These are phyloP conservation scores for Platyura marginata DNA, from an alignment of 1,140 invertebrate species.

Conservation along the genomic window DNA sequence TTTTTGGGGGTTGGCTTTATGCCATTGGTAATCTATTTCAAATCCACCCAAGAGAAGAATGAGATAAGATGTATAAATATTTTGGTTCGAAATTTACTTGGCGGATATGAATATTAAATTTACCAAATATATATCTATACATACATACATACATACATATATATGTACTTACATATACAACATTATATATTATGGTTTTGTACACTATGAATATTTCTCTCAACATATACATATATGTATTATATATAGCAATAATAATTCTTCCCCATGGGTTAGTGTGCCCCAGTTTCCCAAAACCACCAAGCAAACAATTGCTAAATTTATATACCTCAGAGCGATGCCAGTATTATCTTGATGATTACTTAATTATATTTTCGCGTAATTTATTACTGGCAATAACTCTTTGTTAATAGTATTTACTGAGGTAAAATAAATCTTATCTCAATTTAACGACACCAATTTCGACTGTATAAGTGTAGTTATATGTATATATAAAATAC, in stretches of 20 bases:
- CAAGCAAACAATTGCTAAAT: too few species aligned
- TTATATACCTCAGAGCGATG: too few species aligned
- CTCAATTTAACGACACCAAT: neutral
- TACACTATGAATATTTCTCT: neutral
- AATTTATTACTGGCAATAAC: too few species aligned
- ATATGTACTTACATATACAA: neutral
- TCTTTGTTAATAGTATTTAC: neutral
- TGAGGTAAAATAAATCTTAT: neutral
- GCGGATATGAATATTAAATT: neutral
- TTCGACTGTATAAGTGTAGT: neutral
- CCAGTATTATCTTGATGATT: too few species aligned
- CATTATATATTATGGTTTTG: neutral
- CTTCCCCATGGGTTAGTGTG: too few species aligned
- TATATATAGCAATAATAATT: too few species aligned
- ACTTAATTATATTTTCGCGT: too few species aligned
- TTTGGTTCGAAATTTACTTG: neutral
- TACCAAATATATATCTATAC: neutral
- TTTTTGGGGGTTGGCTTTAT: constrained; percentile 1
- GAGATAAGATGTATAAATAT: constrained; percentile 1
- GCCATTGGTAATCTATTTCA: constrained; percentile 3
- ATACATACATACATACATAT: neutral
- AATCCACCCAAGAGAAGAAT: constrained; percentile 2
- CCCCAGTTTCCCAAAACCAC: too few species aligned
- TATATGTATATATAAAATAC: neutral
- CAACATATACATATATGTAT: too few species aligned